Percentiles rank a stretch among this genome's conserved stretches.
phyloP scores from a whole-genome alignment of 1,140 invertebrate species.

The Asbolus verrucosus region DNA sequence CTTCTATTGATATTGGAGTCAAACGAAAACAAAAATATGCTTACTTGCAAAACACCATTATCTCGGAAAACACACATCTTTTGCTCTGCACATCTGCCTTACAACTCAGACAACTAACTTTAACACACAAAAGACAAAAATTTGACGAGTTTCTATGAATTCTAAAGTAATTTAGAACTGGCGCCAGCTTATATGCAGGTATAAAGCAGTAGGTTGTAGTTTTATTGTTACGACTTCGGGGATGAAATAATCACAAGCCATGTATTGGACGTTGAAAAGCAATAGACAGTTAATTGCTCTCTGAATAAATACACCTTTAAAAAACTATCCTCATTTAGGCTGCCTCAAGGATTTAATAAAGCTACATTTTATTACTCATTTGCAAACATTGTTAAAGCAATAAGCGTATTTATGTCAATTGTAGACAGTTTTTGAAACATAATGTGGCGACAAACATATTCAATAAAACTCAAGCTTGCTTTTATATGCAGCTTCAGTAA shows the following conservation, averaged over 20 bases:
- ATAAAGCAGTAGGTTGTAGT: conserved; percentile 28
- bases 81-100: too few relatives aligned
- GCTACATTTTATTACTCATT: conserved; percentile 14
- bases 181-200: conserved; percentile 33
- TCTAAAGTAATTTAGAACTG: conserved; percentile 8
- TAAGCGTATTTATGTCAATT: conserved; percentile 9
- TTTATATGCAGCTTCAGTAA: too few relatives aligned
- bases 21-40: too few relatives aligned
- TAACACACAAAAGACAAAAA: conserved; percentile 11
- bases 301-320: background rate
- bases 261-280: conserved; percentile 1
- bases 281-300: conserved; percentile 15
- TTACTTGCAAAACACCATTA: too few relatives aligned
- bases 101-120: too few relatives aligned
- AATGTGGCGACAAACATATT: too few relatives aligned
- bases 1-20: too few relatives aligned
- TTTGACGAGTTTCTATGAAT: conserved; percentile 11
- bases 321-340: background rate
- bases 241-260: conserved; percentile 29
- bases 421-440: background rate
- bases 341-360: conserved; percentile 2
- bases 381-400: background rate
- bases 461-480: too few relatives aligned
- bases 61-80: too few relatives aligned
- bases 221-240: conserved; percentile 28